These are phyloP conservation scores for Andrena flavipes DNA, from an alignment of 2,888 invertebrate genomes.

Conservation along the genomic window DNA sequence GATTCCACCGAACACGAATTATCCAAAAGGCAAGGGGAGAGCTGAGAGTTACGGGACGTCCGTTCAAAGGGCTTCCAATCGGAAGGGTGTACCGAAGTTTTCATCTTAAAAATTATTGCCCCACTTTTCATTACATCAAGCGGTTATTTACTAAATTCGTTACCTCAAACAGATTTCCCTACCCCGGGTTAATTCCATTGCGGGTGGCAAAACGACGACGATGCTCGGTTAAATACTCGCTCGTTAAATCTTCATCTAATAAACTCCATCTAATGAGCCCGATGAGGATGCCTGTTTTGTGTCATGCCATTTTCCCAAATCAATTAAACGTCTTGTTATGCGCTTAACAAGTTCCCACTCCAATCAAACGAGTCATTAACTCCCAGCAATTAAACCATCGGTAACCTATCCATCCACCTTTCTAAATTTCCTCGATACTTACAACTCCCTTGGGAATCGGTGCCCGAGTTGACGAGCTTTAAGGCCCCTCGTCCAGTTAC, in stretches of 20 bases:
- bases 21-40: not conserved
- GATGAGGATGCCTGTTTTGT: not conserved
- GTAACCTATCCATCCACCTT: no score
- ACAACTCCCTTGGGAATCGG: not conserved
- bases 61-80: not conserved
- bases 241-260: constrained; percentile 31
- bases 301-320: not conserved
- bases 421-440: not conserved
- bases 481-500: not conserved
- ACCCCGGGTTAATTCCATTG: constrained; percentile 9
- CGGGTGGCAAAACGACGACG: constrained; percentile 2
- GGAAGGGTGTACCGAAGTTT: constrained; percentile 16
- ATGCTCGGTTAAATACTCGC: constrained; percentile 23
- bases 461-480: not conserved
- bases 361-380: no score
- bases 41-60: not conserved
- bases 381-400: no score
- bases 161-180: constrained; percentile 36
- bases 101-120: constrained; percentile 38
- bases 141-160: constrained; percentile 50
- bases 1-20: constrained; percentile 23
- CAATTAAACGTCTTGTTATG: not conserved
- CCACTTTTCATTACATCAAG: constrained; percentile 18
- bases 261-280: constrained; percentile 10
- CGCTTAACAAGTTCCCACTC: not conserved